Evolutionary conservation across 1,140 invertebrate species (phyloP).

Genomic region (Magallana ariakensis): DNA sequence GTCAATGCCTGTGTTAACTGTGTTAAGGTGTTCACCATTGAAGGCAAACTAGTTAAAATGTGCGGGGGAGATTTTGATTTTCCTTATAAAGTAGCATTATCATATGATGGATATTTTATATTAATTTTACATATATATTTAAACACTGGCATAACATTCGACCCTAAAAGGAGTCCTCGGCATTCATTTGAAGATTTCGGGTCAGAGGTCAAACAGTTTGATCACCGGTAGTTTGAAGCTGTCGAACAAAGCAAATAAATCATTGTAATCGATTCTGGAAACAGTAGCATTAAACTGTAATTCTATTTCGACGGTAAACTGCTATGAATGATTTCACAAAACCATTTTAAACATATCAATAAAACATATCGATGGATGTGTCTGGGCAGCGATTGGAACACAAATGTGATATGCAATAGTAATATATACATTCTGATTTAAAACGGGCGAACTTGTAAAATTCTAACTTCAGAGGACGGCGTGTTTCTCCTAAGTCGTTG

Average conservation of each 20-base stretch:
- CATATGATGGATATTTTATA: slow-evolving; percentile 66
- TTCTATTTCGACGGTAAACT: slow-evolving; percentile 75
- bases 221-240: slow-evolving; percentile 75
- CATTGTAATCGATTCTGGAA: slow-evolving; percentile 75
- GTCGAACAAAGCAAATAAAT: slow-evolving; percentile 76
- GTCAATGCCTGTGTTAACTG: slow-evolving; percentile 75
- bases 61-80: slow-evolving; percentile 67
- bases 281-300: slow-evolving; percentile 75
- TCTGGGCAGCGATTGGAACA: slow-evolving; percentile 73
- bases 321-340: slow-evolving; percentile 67
- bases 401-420: slow-evolving; percentile 73
- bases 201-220: slow-evolving; percentile 68
- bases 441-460: slow-evolving; percentile 76
- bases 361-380: slow-evolving; percentile 73
- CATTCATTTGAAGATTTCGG: slow-evolving; percentile 73
- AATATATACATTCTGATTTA: slow-evolving; percentile 73
- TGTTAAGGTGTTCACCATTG: slow-evolving; percentile 38
- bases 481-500: slow-evolving; percentile 71
- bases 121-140: slow-evolving; percentile 75
- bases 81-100: slow-evolving; percentile 72
- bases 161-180: slow-evolving; percentile 64
- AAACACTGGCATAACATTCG: slow-evolving; percentile 72
- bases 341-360: slow-evolving; percentile 69
- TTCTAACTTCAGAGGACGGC: slow-evolving; percentile 71
- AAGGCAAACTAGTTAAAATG: slow-evolving; percentile 60